A percentile compares a stretch with the other conserved stretches of the same genome.
Conservation (phyloP, 2,797 vertebrate species). For the Nyctibius grandis region DNA sequence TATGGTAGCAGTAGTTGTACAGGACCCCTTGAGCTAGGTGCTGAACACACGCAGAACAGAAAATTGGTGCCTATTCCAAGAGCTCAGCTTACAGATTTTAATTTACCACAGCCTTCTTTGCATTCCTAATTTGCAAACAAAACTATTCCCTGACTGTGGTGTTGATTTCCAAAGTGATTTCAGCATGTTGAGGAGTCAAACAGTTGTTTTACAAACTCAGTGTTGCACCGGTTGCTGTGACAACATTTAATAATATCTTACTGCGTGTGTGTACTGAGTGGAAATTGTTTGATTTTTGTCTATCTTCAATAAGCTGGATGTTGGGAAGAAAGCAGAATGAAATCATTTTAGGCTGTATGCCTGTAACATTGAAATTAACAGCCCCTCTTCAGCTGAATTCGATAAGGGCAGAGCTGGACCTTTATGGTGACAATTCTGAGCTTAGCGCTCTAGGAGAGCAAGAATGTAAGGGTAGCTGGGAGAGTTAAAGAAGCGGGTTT, state of each 20-base stretch:
- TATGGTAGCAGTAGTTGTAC: neutral
- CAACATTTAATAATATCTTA: conserved; percentile 46
- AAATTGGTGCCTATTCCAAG: conserved; percentile 15
- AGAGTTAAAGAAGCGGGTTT: neutral
- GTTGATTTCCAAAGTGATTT: conserved; percentile 50
- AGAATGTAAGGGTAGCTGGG: neutral
- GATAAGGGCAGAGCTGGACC: neutral
- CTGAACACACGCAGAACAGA: neutral
- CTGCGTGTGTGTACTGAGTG: neutral
- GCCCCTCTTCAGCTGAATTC: neutral
- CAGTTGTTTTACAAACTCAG: conserved; percentile 42
- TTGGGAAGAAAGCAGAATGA: neutral
- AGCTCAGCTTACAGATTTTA: conserved; percentile 38
- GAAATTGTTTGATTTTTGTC: conserved; percentile 36
- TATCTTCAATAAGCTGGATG: conserved; percentile 3
- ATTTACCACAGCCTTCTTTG: conserved; percentile 44
- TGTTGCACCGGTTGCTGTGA: conserved; percentile 45
- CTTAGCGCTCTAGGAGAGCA: neutral
- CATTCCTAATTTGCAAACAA: conserved; percentile 65
- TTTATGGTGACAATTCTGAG: neutral
- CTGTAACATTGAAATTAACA: neutral
- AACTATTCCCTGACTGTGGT: conserved; percentile 4
- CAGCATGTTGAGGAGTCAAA: conserved; percentile 3
- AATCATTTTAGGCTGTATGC: neutral
- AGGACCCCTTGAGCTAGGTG: neutral